phyloP scores from a whole-genome alignment of 2,113 vertebrate genomes.

The Callithrix jacchus region DNA sequence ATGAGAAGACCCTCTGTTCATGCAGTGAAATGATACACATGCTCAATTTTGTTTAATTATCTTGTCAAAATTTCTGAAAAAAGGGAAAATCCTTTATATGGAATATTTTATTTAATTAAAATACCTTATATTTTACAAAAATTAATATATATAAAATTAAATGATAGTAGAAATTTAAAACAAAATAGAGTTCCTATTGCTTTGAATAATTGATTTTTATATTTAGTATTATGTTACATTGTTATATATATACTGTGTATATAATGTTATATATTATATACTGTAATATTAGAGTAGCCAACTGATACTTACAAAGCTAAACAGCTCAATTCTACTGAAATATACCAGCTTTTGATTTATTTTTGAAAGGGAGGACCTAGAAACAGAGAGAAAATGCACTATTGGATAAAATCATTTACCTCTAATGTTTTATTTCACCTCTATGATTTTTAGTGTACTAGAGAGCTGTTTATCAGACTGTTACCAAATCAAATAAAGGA shows the following conservation, averaged over 20 bases:
- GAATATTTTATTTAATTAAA: background rate
- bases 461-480: slow-evolving; percentile 46
- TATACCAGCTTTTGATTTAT: background rate
- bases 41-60: background rate
- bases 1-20: background rate
- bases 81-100: background rate
- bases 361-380: background rate
- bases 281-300: background rate
- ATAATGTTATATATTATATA: too few relatives aligned
- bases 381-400: slow-evolving; percentile 40
- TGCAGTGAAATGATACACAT: background rate
- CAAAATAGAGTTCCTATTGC: background rate
- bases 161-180: background rate
- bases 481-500: slow-evolving; percentile 38
- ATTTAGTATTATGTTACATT: background rate
- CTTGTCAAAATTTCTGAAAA: background rate
- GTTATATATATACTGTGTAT: too few relatives aligned
- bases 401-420: slow-evolving; percentile 46
- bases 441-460: slow-evolving; percentile 46
- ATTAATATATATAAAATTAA: background rate
- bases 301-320: background rate
- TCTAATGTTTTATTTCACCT: slow-evolving; percentile 55
- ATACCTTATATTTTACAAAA: background rate
- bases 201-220: background rate
- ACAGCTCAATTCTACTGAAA: background rate